These are phyloP conservation scores for Theocolax elegans DNA, from an alignment of 1,140 invertebrate genomes.

Conservation along the genomic window DNA sequence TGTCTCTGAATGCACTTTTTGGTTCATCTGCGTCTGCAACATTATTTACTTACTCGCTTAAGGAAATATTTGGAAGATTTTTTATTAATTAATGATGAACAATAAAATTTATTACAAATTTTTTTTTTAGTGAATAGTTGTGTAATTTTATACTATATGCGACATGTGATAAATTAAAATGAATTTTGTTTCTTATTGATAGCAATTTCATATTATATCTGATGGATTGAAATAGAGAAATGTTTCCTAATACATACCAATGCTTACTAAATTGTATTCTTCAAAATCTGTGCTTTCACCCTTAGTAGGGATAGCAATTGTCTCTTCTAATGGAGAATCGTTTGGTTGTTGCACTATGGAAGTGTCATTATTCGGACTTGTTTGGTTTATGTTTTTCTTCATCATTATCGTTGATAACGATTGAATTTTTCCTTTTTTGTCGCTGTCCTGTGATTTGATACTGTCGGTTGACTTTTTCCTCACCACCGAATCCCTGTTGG, in stretches of 20 bases:
- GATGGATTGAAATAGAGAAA: too few species aligned
- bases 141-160: too few species aligned
- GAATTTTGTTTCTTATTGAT: too few species aligned
- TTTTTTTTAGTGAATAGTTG: too few species aligned
- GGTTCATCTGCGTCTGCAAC: slow-evolving; percentile 19
- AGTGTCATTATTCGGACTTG: neutral
- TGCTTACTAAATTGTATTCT: slow-evolving; percentile 1
- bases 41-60: neutral
- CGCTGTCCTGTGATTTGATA: neutral
- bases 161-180: too few species aligned
- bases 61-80: too few species aligned
- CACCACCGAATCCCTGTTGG: neutral
- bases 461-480: neutral
- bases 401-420: neutral
- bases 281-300: slow-evolving; percentile 16
- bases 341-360: slow-evolving; percentile 4
- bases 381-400: neutral
- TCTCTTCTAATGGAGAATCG: slow-evolving; percentile 7
- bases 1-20: slow-evolving; percentile 24
- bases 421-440: neutral
- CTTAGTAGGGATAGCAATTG: neutral
- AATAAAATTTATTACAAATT: too few species aligned
- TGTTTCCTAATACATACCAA: slow-evolving; percentile 12
- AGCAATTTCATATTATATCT: too few species aligned
- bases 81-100: too few species aligned